phyloP scores from a whole-genome alignment of 2,113 vertebrate species.

The Oryzias curvinotus region DNA sequence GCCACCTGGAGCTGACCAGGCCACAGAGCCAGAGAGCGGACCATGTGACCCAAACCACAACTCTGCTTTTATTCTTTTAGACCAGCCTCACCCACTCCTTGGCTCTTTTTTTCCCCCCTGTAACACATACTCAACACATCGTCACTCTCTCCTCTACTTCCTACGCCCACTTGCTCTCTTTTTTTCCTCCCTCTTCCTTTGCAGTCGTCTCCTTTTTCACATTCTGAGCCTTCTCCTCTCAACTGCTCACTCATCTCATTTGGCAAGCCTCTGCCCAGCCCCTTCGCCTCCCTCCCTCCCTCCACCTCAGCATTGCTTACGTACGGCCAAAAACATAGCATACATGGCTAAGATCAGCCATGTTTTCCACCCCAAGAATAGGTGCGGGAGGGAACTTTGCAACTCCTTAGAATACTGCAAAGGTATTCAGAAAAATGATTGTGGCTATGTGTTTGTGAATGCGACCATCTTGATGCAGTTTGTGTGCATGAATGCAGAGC shows the following conservation, averaged over 20 bases:
- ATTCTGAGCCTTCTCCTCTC: conserved; percentile 44
- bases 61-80: conserved; percentile 63
- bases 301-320: conserved; percentile 47
- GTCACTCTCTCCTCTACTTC: conserved; percentile 45
- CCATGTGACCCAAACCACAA: conserved; percentile 70
- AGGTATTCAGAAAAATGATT: conserved; percentile 29
- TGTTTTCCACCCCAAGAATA: conserved; percentile 18
- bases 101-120: conserved; percentile 16
- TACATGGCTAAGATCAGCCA: conserved; percentile 19
- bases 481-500: conserved; percentile 28
- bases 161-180: conserved; percentile 22
- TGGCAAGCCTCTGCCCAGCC: conserved; percentile 70
- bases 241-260: conserved; percentile 59
- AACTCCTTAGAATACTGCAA: conserved; percentile 22
- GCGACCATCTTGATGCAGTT: conserved; percentile 14
- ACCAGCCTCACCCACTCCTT: conserved; percentile 52
- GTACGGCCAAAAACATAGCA: conserved; percentile 26
- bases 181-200: conserved; percentile 14
- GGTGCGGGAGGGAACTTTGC: conserved; percentile 23
- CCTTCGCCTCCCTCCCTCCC: conserved; percentile 44
- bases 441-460: neutral
- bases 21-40: conserved; percentile 48
- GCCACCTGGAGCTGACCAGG: conserved; percentile 62
- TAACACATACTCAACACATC: conserved; percentile 41
- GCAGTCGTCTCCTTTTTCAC: conserved; percentile 35